Conservation (phyloP, 1,140 invertebrate species). For the Zaprionus ghesquierei region DNA sequence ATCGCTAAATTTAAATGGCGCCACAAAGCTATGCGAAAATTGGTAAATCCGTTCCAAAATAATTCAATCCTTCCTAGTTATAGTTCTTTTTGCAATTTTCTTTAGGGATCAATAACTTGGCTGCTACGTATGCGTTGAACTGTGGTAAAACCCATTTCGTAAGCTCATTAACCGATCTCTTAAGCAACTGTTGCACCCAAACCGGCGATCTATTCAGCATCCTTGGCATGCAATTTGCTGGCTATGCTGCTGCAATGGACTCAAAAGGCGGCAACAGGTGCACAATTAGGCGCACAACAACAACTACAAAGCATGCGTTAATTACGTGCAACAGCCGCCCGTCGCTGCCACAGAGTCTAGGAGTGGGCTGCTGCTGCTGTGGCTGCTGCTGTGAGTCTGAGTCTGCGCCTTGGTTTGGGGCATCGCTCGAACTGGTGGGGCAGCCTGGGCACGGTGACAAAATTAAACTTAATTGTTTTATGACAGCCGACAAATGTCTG, state of each 20-base stretch:
- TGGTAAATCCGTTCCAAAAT: not conserved
- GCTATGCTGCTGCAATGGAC: conserved; percentile 27
- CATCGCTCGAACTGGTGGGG: conserved; percentile 1
- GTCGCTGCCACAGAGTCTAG: conserved; percentile 15
- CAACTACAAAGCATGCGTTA: conserved; percentile 68
- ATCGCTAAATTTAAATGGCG: not conserved
- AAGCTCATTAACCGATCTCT: conserved; percentile 2
- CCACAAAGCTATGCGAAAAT: not conserved
- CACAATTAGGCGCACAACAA: conserved; percentile 60
- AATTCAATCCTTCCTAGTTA: not conserved
- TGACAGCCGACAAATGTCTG: conserved; percentile 54
- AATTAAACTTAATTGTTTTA: conserved; percentile 81
- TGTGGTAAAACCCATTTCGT: not conserved
- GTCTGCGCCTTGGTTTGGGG: not conserved
- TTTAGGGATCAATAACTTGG: not conserved
- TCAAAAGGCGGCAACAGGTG: conserved; percentile 74
- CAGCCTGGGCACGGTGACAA: conserved; percentile 66
- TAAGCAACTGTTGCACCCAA: conserved; percentile 35
- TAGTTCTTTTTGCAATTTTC: not conserved
- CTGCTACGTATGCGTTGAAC: not conserved
- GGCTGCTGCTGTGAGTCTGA: not conserved
- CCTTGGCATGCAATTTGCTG: conserved; percentile 29
- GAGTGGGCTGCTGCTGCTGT: conserved; percentile 10
- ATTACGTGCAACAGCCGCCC: conserved; percentile 44
- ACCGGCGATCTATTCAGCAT: conserved; percentile 28